Base-by-base conservation (phyloP, 2,797 vertebrate genomes). In the Acestrorhynchus altus region DNA sequence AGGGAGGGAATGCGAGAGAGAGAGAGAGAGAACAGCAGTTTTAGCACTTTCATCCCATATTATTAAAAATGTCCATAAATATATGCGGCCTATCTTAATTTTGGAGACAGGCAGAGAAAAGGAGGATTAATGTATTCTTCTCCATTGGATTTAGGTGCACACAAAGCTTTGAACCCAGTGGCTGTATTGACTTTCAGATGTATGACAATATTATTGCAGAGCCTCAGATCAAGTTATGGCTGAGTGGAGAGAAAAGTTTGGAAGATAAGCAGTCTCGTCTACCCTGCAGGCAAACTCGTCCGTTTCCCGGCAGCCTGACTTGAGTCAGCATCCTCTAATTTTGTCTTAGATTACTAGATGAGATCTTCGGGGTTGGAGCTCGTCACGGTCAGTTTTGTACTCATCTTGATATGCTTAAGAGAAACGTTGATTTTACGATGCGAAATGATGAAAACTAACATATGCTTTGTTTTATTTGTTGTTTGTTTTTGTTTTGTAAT, bases 91-190 rank as follows among this genome's bases (percentile, higher is more conserved):
- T 26, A 59, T 26, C 56, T 59, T 59, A 28, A 59, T 59, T 59
- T 28, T 13, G 31, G 24, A 31, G 56, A 31, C 56, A 57, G 24
- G 28, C 5, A 28, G 24, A 70, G 65, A 68, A 18, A 64, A 54
- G 28, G 75, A 69, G 77, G 72, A 90, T 88, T 90, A 90, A 91
- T 88, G 86, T 82, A 87, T 87, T 88, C 80, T 85, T 87, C 88
- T 84, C 74, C 84, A 81, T 81, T 78, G 84, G 86, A 90, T 91
- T 90, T 90, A 87, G 81, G 82, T 74, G 77, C 20, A 74, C 73
- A 79, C 46, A 24, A 72, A 56, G 78, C 78, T 74, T 72, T 84
- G 79, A 74, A 47, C 13, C 70, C 74, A 75, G 87, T 47, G 77
- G 74, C 79, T 78, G 65, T 69, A 86, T 88, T 80, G 82, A 83